phyloP scores from a whole-genome alignment of 2,797 vertebrate species.

The Emydoidea blandingii region DNA sequence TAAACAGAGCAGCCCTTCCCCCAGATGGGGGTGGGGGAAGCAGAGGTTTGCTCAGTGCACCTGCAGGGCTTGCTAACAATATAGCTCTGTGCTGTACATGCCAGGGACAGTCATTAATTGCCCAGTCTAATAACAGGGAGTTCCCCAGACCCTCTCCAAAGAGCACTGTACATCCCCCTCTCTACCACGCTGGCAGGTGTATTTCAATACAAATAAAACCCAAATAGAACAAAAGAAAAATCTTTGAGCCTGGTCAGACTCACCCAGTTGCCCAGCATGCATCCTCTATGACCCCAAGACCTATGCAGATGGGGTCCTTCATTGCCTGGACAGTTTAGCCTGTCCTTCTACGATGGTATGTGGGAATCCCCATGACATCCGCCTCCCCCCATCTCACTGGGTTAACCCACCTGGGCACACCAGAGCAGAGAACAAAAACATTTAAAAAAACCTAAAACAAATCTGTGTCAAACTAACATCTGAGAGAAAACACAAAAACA shows the following conservation, averaged over 20 bases:
- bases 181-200: not conserved
- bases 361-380: not conserved
- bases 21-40: not conserved
- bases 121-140: not conserved
- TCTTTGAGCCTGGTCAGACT: not conserved
- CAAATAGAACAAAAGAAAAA: not conserved
- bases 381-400: accelerated
- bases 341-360: not conserved
- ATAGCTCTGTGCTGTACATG: not conserved
- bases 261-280: not conserved
- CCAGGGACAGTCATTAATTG: not conserved
- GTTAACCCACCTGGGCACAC: not conserved
- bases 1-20: not conserved
- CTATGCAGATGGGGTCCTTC: not conserved
- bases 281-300: not conserved
- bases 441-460: not conserved
- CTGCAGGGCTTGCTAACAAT: not conserved
- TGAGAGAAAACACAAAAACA: not conserved
- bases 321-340: not conserved
- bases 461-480: not conserved
- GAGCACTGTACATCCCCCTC: not conserved
- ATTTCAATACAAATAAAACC: not conserved
- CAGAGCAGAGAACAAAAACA: not conserved
- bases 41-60: not conserved
- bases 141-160: not conserved